Evolutionary conservation across 2,113 vertebrate species (phyloP).

Genomic region (Melanerpes aurifrons): DNA sequence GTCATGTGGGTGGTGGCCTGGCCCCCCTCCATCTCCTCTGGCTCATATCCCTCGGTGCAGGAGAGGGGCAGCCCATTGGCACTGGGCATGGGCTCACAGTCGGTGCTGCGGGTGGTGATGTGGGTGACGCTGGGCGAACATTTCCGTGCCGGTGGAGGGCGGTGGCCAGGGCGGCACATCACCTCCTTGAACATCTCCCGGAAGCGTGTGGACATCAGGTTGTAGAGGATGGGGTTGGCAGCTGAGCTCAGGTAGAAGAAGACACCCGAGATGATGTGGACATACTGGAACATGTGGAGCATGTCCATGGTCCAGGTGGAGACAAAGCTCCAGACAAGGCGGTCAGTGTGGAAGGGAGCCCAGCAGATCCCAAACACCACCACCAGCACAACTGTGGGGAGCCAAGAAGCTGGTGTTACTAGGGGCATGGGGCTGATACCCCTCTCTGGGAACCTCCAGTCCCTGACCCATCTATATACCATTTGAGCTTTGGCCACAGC

Average conservation of each 20-base stretch:
- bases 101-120: slow-evolving; percentile 81
- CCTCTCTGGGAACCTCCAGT: not conserved
- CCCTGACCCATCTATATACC: not conserved
- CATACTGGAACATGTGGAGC: slow-evolving; percentile 80
- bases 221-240: slow-evolving; percentile 92
- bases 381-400: slow-evolving; percentile 85
- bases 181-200: slow-evolving; percentile 91
- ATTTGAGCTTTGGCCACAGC: not conserved
- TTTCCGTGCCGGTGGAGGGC: slow-evolving; percentile 1
- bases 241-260: slow-evolving; percentile 95
- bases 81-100: slow-evolving; percentile 75
- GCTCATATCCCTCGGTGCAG: slow-evolving; percentile 25
- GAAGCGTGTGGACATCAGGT: slow-evolving; percentile 94
- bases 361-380: slow-evolving; percentile 94
- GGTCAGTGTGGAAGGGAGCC: slow-evolving; percentile 93
- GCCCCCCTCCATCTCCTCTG: not conserved
- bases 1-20: not conserved
- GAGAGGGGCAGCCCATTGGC: slow-evolving; percentile 54
- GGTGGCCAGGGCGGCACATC: slow-evolving; percentile 75
- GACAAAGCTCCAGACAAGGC: slow-evolving; percentile 93
- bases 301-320: slow-evolving; percentile 80
- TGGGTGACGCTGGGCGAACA: slow-evolving; percentile 82
- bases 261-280: slow-evolving; percentile 88
- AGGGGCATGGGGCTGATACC: not conserved
- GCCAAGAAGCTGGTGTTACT: not conserved